Conservation (phyloP, 2,113 vertebrate genomes). For the Cochlearius cochlearius region DNA sequence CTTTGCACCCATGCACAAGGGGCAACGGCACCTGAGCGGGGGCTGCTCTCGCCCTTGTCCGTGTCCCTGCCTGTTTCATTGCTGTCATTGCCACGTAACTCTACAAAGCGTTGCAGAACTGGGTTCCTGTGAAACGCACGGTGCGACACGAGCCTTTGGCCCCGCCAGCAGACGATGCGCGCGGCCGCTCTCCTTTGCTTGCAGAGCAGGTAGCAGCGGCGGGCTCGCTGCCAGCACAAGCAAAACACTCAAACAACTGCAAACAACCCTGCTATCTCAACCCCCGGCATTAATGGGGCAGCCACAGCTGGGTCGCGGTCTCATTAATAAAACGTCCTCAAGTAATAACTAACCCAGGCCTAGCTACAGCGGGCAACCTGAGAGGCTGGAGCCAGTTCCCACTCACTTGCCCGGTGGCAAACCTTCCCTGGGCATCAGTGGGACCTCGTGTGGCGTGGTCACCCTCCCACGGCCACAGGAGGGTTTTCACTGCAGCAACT, state of each 20-base stretch:
- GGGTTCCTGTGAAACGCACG: accelerated
- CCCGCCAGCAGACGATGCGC: accelerated
- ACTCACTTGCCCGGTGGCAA: not conserved
- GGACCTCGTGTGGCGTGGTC: accelerated
- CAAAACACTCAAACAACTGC: not conserved
- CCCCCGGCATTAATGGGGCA: not conserved
- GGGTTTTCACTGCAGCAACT: not conserved
- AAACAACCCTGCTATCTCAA: not conserved
- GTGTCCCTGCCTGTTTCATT: accelerated
- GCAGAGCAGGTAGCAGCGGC: not conserved
- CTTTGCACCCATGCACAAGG: not conserved
- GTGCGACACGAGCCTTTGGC: not conserved
- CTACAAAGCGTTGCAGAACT: not conserved
- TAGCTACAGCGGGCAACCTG: too few relatives aligned
- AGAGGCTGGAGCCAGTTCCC: not conserved
- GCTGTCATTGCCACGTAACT: not conserved
- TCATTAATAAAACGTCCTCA: not conserved
- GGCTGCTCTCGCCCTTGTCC: not conserved
- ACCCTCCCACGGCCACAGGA: not conserved
- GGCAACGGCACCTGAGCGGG: accelerated
- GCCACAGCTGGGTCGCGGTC: accelerated
- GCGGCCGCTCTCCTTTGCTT: accelerated
- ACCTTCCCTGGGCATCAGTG: not conserved
- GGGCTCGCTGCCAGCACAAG: not conserved
- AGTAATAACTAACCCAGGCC: not conserved